These are phyloP conservation scores for Neosilurus hyrtlii DNA, from an alignment of 2,797 vertebrate species.

Conservation along the genomic window DNA sequence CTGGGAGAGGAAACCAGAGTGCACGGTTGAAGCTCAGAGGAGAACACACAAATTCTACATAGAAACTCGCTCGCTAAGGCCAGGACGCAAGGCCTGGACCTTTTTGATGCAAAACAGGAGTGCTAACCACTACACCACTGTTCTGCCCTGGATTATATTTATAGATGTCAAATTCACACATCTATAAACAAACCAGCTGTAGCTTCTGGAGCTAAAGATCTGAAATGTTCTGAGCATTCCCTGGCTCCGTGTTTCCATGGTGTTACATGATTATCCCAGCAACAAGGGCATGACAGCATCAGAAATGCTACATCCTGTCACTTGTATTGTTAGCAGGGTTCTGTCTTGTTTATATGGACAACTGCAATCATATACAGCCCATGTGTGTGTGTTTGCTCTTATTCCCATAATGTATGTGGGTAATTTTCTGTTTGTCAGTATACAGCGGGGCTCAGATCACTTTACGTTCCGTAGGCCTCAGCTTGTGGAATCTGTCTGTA, in stretches of 20 bases:
- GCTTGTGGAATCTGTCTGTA: background rate
- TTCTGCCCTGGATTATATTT: background rate
- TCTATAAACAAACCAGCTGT: constrained; percentile 35
- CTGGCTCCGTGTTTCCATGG: constrained; percentile 33
- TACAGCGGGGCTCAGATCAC: background rate
- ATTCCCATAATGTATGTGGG: background rate
- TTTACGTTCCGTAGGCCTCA: background rate
- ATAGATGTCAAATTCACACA: constrained; percentile 3
- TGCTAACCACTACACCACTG: too few species aligned
- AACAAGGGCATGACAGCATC: constrained; percentile 35
- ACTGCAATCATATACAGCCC: background rate
- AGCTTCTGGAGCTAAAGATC: constrained; percentile 47
- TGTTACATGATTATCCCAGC: constrained; percentile 26
- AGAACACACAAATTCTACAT: too few species aligned
- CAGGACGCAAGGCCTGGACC: too few species aligned
- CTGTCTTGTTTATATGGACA: background rate
- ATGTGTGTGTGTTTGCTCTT: background rate
- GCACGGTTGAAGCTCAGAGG: too few species aligned
- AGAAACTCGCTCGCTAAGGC: too few species aligned
- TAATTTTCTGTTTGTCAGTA: background rate
- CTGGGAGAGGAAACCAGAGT: too few species aligned
- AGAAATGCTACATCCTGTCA: background rate
- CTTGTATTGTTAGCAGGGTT: background rate
- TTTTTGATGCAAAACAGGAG: too few species aligned
- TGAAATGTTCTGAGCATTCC: constrained; percentile 8